A percentile compares a stretch with the other conserved stretches of the same genome.
phyloP scores from a whole-genome alignment of 2,888 invertebrate genomes.

The Drosophila mimetica region DNA sequence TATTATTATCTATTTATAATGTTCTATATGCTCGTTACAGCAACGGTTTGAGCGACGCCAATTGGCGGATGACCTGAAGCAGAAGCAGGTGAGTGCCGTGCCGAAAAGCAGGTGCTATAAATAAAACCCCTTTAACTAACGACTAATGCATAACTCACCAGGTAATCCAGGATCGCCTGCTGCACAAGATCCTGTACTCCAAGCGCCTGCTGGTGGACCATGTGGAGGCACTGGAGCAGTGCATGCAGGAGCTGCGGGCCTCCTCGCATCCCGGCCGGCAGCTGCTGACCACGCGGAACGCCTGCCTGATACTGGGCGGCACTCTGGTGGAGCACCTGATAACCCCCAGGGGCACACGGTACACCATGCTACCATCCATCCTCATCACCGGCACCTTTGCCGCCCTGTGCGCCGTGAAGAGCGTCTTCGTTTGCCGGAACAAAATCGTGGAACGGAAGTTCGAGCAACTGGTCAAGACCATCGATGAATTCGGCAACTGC shows the following conservation, averaged over 20 bases:
- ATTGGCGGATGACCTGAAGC: slow-evolving; percentile 78
- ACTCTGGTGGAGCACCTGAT: slow-evolving; percentile 79
- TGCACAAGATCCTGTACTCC: slow-evolving; percentile 81
- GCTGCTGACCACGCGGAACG: slow-evolving; percentile 74
- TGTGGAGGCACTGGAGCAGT: slow-evolving; percentile 83
- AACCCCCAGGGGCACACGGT: slow-evolving; percentile 72
- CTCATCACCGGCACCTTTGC: slow-evolving; percentile 78
- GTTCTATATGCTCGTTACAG: slow-evolving; percentile 25
- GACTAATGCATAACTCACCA: slow-evolving; percentile 37
- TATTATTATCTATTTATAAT: not conserved
- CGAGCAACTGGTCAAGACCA: slow-evolving; percentile 79
- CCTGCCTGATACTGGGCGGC: slow-evolving; percentile 74
- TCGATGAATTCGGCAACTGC: slow-evolving; percentile 83
- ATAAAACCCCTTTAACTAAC: slow-evolving; percentile 15
- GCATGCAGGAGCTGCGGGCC: slow-evolving; percentile 56
- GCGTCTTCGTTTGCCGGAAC: slow-evolving; percentile 80
- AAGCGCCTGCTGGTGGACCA: slow-evolving; percentile 83
- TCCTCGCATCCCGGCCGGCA: slow-evolving; percentile 49
- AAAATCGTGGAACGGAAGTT: slow-evolving; percentile 80
- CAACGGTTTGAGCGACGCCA: slow-evolving; percentile 50
- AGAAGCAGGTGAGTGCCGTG: slow-evolving; percentile 75
- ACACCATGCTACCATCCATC: slow-evolving; percentile 76
- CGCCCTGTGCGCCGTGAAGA: slow-evolving; percentile 77
- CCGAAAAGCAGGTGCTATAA: slow-evolving; percentile 16
- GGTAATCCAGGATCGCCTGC: slow-evolving; percentile 73